A percentile compares a stretch with the other conserved stretches of the same genome.
Evolutionary conservation across 2,888 invertebrate species (phyloP).

Genomic region (Keiferia lycopersicella): DNA sequence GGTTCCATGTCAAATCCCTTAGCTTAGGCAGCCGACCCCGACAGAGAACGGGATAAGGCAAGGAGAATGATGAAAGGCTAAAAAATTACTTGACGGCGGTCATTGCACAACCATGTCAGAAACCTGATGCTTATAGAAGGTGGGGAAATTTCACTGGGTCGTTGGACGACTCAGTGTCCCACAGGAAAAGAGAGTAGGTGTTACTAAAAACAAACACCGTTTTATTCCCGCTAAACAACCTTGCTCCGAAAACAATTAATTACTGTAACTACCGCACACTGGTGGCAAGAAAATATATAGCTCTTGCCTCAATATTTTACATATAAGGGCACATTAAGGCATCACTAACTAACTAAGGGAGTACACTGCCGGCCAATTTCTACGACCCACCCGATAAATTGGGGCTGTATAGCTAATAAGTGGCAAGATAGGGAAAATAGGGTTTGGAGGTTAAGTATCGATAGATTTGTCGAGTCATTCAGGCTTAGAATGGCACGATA

Average conservation of each 20-base stretch:
- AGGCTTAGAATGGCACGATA: no score
- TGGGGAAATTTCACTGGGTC: no score
- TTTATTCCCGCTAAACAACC: neutral
- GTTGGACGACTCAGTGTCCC: no score
- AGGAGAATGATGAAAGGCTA: no score
- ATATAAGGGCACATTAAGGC: slow-evolving; percentile 59
- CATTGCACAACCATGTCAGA: no score
- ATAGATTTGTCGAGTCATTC: no score
- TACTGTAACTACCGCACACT: slow-evolving; percentile 13
- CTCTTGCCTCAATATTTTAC: slow-evolving; percentile 46
- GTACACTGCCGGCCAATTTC: slow-evolving; percentile 62
- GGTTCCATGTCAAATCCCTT: no score
- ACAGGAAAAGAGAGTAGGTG: no score
- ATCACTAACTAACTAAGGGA: slow-evolving; percentile 58
- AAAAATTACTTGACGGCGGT: no score
- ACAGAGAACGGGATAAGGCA: no score
- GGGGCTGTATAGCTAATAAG: slow-evolving; percentile 70
- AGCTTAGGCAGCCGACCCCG: no score
- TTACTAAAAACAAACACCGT: neutral
- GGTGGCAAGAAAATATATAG: slow-evolving; percentile 32
- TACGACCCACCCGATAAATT: slow-evolving; percentile 69
- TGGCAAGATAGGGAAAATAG: slow-evolving; percentile 58
- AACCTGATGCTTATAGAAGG: no score
- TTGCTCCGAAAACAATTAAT: slow-evolving; percentile 32
- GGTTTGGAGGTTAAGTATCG: slow-evolving; percentile 31